Evolutionary conservation across 1,140 invertebrate species (phyloP).

Genomic region (Rhyacophila brunnea): DNA sequence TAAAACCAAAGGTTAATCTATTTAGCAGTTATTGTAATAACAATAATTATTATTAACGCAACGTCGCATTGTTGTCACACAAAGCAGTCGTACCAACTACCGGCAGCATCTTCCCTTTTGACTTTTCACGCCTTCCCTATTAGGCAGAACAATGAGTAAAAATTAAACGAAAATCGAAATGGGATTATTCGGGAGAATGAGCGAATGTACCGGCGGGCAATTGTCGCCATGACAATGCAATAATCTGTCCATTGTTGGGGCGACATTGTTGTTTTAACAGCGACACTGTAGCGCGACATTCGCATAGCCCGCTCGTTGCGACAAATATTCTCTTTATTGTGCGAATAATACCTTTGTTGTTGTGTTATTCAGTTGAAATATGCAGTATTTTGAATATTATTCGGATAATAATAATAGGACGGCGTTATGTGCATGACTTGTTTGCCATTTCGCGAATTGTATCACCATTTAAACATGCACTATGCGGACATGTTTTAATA

Average conservation of each 20-base stretch:
- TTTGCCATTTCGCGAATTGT: constrained; percentile 20
- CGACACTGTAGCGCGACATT: constrained; percentile 14
- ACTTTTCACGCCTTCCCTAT: constrained; percentile 26
- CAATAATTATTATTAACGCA: background rate
- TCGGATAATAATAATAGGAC: constrained; percentile 35
- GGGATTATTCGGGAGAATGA: constrained; percentile 27
- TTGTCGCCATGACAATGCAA: constrained; percentile 31
- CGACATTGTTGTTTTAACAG: constrained; percentile 34
- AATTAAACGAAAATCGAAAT: constrained; percentile 37
- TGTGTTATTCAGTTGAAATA: constrained; percentile 36
- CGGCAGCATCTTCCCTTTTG: constrained; percentile 22
- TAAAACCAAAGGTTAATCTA: too few species aligned
- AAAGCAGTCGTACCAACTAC: background rate
- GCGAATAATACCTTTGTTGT: constrained; percentile 36
- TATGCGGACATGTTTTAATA: background rate
- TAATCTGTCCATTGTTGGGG: constrained; percentile 36
- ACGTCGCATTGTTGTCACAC: too few species aligned
- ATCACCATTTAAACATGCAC: constrained; percentile 25
- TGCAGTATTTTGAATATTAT: constrained; percentile 36
- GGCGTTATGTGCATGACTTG: constrained; percentile 34
- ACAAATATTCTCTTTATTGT: constrained; percentile 26
- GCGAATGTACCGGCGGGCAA: constrained; percentile 17
- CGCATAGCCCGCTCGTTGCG: constrained; percentile 15
- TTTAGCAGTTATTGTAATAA: too few species aligned
- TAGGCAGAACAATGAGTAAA: constrained; percentile 34